Percentiles rank a stretch among this genome's conserved stretches.
phyloP scores from a whole-genome alignment of 2,797 vertebrate species.

The Paramormyrops hopkinsi region DNA sequence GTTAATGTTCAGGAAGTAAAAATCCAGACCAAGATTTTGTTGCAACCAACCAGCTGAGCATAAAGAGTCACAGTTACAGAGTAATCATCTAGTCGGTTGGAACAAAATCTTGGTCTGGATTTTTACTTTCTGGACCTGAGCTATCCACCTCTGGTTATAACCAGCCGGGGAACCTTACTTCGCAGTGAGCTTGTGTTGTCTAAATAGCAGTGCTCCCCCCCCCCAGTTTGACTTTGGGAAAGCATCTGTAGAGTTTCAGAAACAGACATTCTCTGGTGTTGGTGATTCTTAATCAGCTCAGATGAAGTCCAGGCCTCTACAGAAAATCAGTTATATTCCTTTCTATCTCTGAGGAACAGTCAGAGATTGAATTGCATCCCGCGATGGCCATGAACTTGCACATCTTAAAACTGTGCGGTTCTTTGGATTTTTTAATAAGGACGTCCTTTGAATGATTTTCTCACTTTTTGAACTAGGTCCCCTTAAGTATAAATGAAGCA shows the following conservation, averaged over 20 bases:
- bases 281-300: constrained; percentile 52
- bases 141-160: not conserved
- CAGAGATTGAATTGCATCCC: constrained; percentile 59
- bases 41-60: not conserved
- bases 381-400: constrained; percentile 59
- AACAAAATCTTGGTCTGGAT: not conserved
- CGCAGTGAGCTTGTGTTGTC: constrained; percentile 35
- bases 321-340: constrained; percentile 31
- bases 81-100: not conserved
- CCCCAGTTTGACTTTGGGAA: constrained; percentile 27
- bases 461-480: constrained; percentile 73
- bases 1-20: not conserved
- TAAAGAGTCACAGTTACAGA: not conserved
- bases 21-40: not conserved
- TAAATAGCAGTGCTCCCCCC: constrained; percentile 47
- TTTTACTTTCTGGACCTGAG: not conserved
- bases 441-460: constrained; percentile 52
- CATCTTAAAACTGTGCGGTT: constrained; percentile 57
- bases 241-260: constrained; percentile 48
- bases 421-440: constrained; percentile 28
- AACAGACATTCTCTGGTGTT: constrained; percentile 38
- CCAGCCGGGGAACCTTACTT: constrained; percentile 37
- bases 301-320: constrained; percentile 31
- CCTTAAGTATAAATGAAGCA: constrained; percentile 72
- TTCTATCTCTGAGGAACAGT: constrained; percentile 56